phyloP scores from a whole-genome alignment of 1,140 invertebrate species.

The Cyrtorhinus lividipennis region DNA sequence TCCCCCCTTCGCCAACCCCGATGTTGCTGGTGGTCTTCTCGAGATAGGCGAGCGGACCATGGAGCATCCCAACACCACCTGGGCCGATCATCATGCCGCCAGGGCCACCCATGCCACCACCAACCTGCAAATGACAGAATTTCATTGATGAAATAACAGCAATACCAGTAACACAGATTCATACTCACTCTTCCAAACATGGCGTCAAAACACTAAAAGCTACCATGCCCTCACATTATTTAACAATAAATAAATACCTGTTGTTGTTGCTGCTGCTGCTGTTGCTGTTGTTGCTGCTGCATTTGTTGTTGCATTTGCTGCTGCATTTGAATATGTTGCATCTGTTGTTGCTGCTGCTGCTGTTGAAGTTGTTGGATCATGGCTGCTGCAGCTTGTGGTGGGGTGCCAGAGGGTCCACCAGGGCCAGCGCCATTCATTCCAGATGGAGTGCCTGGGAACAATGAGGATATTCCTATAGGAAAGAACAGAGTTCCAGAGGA shows the following conservation, averaged over 20 bases:
- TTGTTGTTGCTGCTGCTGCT: too few species aligned
- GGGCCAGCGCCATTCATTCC: slow-evolving; percentile 16
- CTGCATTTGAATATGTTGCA: slow-evolving; percentile 29
- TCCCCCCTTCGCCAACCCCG: slow-evolving; percentile 53
- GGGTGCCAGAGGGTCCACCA: slow-evolving; percentile 1
- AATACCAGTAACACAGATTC: background rate
- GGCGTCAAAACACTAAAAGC: too few species aligned
- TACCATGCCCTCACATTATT: too few species aligned
- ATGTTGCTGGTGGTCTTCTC: slow-evolving; percentile 72
- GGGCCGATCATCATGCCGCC: slow-evolving; percentile 8
- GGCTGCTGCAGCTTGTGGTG: slow-evolving; percentile 11
- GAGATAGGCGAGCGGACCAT: slow-evolving; percentile 57
- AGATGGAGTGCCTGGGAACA: slow-evolving; percentile 21
- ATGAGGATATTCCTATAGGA: too few species aligned
- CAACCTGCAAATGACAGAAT: slow-evolving; percentile 1
- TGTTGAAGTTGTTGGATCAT: slow-evolving; percentile 24
- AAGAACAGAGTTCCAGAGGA: too few species aligned
- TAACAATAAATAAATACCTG: too few species aligned
- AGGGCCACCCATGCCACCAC: slow-evolving; percentile 1
- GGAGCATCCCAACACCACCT: slow-evolving; percentile 36
- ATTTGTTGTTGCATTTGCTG: slow-evolving; percentile 36
- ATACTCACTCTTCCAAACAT: too few species aligned
- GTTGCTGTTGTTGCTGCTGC: slow-evolving; percentile 36
- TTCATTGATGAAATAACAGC: background rate
- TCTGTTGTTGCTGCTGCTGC: slow-evolving; percentile 21